These are phyloP conservation scores for Pseudomyrmex dendroicus DNA, from an alignment of 1,140 invertebrate species.

Conservation along the genomic window DNA sequence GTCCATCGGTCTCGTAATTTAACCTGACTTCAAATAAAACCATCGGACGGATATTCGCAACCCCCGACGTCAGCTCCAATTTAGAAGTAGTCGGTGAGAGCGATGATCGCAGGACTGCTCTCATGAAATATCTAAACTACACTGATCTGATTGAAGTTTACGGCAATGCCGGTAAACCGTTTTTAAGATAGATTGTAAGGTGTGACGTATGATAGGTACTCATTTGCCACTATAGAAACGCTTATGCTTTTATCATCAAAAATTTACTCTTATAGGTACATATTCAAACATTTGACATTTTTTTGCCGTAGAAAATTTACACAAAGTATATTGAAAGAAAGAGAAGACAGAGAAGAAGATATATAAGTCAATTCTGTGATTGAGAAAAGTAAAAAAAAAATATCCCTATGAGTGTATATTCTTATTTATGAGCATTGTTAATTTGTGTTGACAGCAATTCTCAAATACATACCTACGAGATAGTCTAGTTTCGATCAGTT, in stretches of 20 bases:
- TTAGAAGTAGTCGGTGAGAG: constrained; percentile 51
- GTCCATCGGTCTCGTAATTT: constrained; percentile 76
- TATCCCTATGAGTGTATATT: too few relatives aligned
- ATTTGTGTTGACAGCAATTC: constrained; percentile 56
- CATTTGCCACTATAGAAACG: neutral
- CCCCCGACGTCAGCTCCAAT: constrained; percentile 37
- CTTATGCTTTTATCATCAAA: neutral
- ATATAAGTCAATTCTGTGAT: too few relatives aligned
- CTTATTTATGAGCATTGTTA: neutral
- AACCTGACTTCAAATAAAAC: constrained; percentile 75
- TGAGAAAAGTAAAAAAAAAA: too few relatives aligned
- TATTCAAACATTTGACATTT: too few relatives aligned
- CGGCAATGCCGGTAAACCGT: neutral
- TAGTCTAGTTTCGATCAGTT: constrained; percentile 70
- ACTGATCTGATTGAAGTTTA: constrained; percentile 21
- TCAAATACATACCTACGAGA: constrained; percentile 40
- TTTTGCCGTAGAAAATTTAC: too few relatives aligned
- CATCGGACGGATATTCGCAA: constrained; percentile 68
- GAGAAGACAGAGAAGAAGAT: too few relatives aligned
- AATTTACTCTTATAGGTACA: neutral
- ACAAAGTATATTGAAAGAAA: too few relatives aligned
- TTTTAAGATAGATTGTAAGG: neutral
- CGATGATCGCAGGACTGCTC: constrained; percentile 34
- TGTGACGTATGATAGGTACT: neutral
- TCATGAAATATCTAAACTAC: constrained; percentile 40